Evolutionary conservation across 23 tunicate genomes (phyloP).

Genomic region (Styela clava): DNA sequence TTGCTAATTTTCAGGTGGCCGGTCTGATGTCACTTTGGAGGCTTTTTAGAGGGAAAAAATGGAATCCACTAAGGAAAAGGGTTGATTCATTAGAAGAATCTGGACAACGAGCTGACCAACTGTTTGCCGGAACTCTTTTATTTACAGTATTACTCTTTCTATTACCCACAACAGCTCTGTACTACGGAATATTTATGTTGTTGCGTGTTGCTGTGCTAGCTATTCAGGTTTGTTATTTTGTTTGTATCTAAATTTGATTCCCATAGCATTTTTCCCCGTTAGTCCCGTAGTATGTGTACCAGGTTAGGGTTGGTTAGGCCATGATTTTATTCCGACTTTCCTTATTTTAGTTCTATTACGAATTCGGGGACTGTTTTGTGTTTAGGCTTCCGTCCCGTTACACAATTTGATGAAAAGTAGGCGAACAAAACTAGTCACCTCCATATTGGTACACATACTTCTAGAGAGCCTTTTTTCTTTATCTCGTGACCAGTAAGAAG

Average conservation of each 20-base stretch:
- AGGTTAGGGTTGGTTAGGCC: too few relatives aligned
- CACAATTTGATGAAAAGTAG: too few relatives aligned
- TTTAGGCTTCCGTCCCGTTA: too few relatives aligned
- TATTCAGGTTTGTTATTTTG: conserved; percentile 28
- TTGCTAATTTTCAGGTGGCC: conserved; percentile 22
- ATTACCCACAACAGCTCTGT: conserved; percentile 76
- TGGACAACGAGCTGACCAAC: conserved; percentile 43
- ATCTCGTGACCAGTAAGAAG: too few relatives aligned
- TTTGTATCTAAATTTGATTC: not conserved
- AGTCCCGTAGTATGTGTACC: too few relatives aligned
- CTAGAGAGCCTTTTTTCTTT: too few relatives aligned
- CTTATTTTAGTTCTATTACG: too few relatives aligned
- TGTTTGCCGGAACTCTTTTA: conserved; percentile 75
- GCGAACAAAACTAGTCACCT: too few relatives aligned
- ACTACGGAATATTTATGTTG: conserved; percentile 70
- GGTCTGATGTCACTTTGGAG: conserved; percentile 84
- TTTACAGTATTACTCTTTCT: conserved; percentile 72
- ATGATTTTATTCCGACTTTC: too few relatives aligned
- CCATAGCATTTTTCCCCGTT: too few relatives aligned
- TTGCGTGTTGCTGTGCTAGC: conserved; percentile 47
- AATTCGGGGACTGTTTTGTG: too few relatives aligned
- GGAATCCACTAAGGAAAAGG: conserved; percentile 73
- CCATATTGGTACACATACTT: too few relatives aligned
- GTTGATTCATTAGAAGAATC: conserved; percentile 65
- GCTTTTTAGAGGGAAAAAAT: conserved; percentile 73